Evolutionary conservation across 2,113 vertebrate genomes (phyloP).

Genomic region (Scatophagus argus): DNA sequence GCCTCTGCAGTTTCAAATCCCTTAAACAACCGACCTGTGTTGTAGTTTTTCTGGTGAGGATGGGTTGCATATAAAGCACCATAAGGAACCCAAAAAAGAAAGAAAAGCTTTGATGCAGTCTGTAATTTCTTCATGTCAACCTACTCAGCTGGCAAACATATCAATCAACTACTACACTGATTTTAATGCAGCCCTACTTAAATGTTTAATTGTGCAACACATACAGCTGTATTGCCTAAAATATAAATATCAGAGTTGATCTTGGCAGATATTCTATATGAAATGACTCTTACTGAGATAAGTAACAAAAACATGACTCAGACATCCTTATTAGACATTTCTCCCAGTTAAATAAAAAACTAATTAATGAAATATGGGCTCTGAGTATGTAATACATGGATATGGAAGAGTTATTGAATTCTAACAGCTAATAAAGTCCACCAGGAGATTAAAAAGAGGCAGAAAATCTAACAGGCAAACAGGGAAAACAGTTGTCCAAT

Average conservation of each 20-base stretch:
- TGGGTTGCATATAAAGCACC: constrained; percentile 2
- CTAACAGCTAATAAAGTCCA: constrained; percentile 29
- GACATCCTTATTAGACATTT: constrained; percentile 17
- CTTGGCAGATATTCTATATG: constrained; percentile 26
- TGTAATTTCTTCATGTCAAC: background rate
- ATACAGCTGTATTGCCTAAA: constrained; percentile 10
- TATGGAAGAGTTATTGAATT: constrained; percentile 32
- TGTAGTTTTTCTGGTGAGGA: too few relatives aligned
- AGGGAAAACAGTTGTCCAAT: constrained; percentile 28
- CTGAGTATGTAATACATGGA: constrained; percentile 25
- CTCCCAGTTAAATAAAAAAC: background rate
- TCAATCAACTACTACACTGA: constrained; percentile 5
- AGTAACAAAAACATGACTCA: background rate
- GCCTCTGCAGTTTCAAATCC: too few relatives aligned
- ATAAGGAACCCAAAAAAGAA: background rate
- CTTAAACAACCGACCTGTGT: too few relatives aligned
- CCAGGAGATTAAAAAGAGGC: constrained; percentile 14
- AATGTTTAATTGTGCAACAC: background rate
- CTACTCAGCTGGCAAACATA: background rate
- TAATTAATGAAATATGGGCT: constrained; percentile 19
- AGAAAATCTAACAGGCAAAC: constrained; percentile 35
- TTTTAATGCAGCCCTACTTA: background rate
- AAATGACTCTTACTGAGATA: constrained; percentile 11
- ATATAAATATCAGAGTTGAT: constrained; percentile 27
- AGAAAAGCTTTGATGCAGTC: background rate